Evolutionary conservation across 92 coral and sea anemone genomes (phyloP).

Genomic region (Umimayanthus chanpuru): DNA sequence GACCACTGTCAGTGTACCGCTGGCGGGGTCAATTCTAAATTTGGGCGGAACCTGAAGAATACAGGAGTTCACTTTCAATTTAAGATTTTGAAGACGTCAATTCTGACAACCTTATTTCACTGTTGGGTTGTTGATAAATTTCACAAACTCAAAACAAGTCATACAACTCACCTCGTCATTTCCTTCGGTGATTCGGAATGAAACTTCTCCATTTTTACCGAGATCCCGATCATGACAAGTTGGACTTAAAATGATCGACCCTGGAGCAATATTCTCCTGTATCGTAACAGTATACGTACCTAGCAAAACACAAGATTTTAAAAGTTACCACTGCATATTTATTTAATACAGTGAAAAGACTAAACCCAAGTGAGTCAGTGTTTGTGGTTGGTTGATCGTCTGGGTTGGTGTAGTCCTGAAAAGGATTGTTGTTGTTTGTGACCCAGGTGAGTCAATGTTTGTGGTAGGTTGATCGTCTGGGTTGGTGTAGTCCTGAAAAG

Average conservation of each 20-base stretch:
- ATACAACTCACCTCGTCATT: slow-evolving; percentile 64
- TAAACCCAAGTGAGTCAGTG: too few relatives aligned
- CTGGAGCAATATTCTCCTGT: slow-evolving; percentile 72
- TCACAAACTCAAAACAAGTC: background rate
- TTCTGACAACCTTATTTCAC: background rate
- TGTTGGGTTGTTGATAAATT: background rate
- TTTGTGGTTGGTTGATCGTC: too few relatives aligned
- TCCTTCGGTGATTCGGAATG: slow-evolving; percentile 68
- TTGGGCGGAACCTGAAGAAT: slow-evolving; percentile 67
- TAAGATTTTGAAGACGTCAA: background rate
- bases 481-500: too few relatives aligned
- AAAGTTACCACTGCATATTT: background rate
- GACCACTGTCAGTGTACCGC: slow-evolving; percentile 68
- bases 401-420: too few relatives aligned
- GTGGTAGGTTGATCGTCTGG: too few relatives aligned
- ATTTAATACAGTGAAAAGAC: too few relatives aligned
- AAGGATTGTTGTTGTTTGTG: too few relatives aligned
- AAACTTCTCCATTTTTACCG: slow-evolving; percentile 74
- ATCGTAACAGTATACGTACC: slow-evolving; percentile 68
- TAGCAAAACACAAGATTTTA: slow-evolving; percentile 24
- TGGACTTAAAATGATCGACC: slow-evolving; percentile 69
- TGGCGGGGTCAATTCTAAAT: slow-evolving; percentile 70
- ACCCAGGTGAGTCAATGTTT: too few relatives aligned
- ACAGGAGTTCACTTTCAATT: background rate
- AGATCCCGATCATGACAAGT: slow-evolving; percentile 78